Conservation (phyloP, 1,140 invertebrate genomes). For the Drosophila bocki region DNA sequence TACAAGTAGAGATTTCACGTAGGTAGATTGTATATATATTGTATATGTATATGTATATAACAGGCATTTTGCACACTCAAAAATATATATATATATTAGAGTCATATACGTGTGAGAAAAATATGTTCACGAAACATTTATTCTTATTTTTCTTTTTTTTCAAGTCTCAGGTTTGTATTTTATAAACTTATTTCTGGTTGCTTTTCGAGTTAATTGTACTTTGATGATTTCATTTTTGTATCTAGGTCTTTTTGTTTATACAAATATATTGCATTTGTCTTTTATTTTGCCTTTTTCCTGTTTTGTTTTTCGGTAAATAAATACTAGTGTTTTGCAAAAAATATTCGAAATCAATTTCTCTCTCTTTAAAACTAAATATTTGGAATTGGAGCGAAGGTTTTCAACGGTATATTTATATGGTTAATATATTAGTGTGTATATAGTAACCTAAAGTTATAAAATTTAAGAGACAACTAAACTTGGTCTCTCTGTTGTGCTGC, state of each 20-base stretch:
- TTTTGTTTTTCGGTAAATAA: conserved; percentile 32
- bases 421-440: conserved; percentile 34
- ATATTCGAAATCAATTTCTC: conserved; percentile 48
- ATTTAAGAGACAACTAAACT: conserved; percentile 34
- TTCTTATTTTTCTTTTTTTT: conserved; percentile 13
- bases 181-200: conserved; percentile 49
- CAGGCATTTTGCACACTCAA: conserved; percentile 61
- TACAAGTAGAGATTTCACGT: conserved; percentile 54
- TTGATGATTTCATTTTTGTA: conserved; percentile 43
- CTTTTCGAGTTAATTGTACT: conserved; percentile 66
- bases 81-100: conserved; percentile 64
- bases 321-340: conserved; percentile 50
- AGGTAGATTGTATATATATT: conserved; percentile 47
- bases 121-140: conserved; percentile 63
- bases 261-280: conserved; percentile 60
- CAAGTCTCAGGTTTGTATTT: conserved; percentile 71
- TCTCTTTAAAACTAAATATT: conserved; percentile 74
- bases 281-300: conserved; percentile 24
- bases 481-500: conserved; percentile 36
- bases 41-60: conserved; percentile 67
- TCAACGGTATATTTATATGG: conserved; percentile 36
- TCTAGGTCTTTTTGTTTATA: conserved; percentile 39
- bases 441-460: conserved; percentile 66
- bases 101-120: conserved; percentile 62
- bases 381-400: conserved; percentile 81